Base-by-base conservation (phyloP, 2,888 invertebrate species). In the Lingula anatina region DNA sequence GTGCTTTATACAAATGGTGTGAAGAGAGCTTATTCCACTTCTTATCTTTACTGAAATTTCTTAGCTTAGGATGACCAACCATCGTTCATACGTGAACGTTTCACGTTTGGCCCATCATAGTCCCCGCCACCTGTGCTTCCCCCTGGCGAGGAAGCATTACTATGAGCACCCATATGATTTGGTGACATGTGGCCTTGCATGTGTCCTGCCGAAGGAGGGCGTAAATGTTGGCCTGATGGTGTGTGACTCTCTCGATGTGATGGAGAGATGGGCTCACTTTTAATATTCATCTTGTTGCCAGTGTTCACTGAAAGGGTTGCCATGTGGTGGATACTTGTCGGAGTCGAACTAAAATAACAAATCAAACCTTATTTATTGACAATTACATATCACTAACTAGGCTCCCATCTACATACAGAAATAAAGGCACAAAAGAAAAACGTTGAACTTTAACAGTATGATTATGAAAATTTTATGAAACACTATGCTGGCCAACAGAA, bases 221-320 rank as follows among this genome's bases (percentile, higher is more conserved):
- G 70, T 49, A 75, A 61, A 53, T 64, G 60, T 54, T 68, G 68
- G 53, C 62, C 62, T 50, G 68, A 67, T 26, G 72, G 69, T 50
- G 78, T 80, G 64, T 86, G 87, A 65, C 86, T 86, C 68, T 89
- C 91, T 56, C 93, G 84, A 2, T 92, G 92, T 40, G 94, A 94
- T 39, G 94, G 94, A 61, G 93, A 93, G 73, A 93, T 91, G 25
- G 94, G 94, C 78, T 95, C 94, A 64, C 92, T 90, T 80, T 94
- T 94, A 75, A 94, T 73, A 90, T 90, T 90, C 61, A 92, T 65
- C 43, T n/a, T 46, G 47, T 44, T 38, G 15, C 23, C 36, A 3
- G 47, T 53, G 44, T 36, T 50, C 18, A 53, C 43, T 21, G 50
- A 50, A n/a, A 44, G 26, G 15, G 44, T 28, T 27, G 5, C 9